Base-by-base conservation (phyloP, 2,797 vertebrate genomes). In the Neomorphus geoffroyi region DNA sequence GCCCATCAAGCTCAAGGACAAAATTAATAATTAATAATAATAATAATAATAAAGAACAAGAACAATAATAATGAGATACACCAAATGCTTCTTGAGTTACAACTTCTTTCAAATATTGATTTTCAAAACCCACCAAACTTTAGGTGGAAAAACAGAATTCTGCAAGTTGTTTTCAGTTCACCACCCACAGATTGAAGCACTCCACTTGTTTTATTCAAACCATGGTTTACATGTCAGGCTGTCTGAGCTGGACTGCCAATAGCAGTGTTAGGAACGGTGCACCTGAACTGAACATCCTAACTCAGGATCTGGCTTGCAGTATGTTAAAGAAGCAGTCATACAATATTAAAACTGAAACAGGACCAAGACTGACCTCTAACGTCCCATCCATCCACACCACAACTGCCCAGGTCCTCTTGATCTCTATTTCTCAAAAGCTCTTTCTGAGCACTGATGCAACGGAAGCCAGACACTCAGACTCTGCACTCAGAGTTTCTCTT, bases 171-270 rank as follows among this genome's bases (percentile, higher is more conserved):
- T 45, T 80, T 58, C 35, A 35, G 35, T 75, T 65, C 35, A 60
- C 15, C 51, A 57, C 16, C 33, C 53, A n/a, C 19, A 50, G 41
- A 65, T 1, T 32, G 41, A 74, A 88, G 13, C 16, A 45, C 24
- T 58, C 51, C 24, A 24, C 12, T 26, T 65, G 23, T 66, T 74
- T 61, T 50, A 45, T 26, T 61, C 66, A 43, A 82, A 64, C 18
- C 32, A 66, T 2, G 1, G 50, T 2, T 46, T 37, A n/a, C 0
- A 1, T 5, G 11, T 28, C 11, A 33, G 43, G 45, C 32, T 48
- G 15, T 22, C 37, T 35, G 30, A 62, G 65, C 48, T 51, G 48
- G 41, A 6, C 37, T 35, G 6, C 7, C 53, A 32, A 15, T 14
- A 35, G n/a, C 66, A 57, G 9, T 5, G 14, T 12, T 39, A 61